Evolutionary conservation across 1,140 invertebrate genomes (phyloP).

Genomic region (Sarcophaga peregrina): DNA sequence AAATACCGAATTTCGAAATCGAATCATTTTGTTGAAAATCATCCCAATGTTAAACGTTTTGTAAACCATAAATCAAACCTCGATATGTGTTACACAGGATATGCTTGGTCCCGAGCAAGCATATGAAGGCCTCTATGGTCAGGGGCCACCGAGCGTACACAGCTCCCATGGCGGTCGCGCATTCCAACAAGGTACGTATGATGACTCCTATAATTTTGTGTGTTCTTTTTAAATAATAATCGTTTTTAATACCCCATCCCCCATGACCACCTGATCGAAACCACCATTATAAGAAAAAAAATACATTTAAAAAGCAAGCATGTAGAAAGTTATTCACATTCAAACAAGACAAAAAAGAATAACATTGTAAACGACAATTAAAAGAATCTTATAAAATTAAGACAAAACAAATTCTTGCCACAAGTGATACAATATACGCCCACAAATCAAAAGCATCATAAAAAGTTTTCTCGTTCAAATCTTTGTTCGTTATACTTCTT

Average conservation of each 20-base stretch:
- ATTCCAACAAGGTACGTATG: conserved; percentile 82
- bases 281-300: conserved; percentile 35
- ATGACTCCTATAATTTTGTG: conserved; percentile 35
- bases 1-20: neutral
- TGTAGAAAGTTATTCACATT: conserved; percentile 42
- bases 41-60: neutral
- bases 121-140: conserved; percentile 91
- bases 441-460: neutral
- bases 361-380: no score
- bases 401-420: neutral
- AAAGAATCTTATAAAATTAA: neutral
- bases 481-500: conserved; percentile 24
- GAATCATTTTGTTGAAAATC: conserved; percentile 28
- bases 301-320: conserved; percentile 33
- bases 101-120: conserved; percentile 92
- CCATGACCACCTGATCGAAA: neutral
- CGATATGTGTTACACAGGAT: conserved; percentile 71
- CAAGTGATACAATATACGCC: neutral
- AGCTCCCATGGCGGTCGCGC: conserved; percentile 79
- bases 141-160: conserved; percentile 83
- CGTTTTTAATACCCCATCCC: conserved; percentile 7
- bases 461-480: conserved; percentile 32
- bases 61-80: conserved; percentile 21
- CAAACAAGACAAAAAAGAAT: conserved; percentile 23
- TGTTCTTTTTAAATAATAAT: conserved; percentile 19